A percentile compares a stretch with the other conserved stretches of the same genome.
Conservation (phyloP, 2,888 invertebrate species). For the Cheiracanthium punctorium region DNA sequence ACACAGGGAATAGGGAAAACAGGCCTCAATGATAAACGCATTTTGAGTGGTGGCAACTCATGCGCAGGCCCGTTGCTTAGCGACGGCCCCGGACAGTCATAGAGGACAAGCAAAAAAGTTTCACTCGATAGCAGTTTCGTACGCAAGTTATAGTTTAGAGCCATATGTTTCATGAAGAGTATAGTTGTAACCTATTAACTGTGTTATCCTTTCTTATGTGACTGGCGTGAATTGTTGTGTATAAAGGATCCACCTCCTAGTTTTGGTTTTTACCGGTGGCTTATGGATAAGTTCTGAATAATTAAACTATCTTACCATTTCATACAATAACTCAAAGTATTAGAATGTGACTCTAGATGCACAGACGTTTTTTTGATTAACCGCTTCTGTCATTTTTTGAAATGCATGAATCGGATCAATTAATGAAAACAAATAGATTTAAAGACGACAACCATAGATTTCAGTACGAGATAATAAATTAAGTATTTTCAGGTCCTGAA, state of each 20-base stretch:
- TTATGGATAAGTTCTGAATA: not conserved
- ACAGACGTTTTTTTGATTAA: not conserved
- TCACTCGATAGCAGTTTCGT: too few species aligned
- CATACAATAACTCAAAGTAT: not conserved
- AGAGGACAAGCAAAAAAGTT: too few species aligned
- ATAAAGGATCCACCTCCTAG: constrained; percentile 59
- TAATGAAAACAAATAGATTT: not conserved
- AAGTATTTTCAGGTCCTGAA: not conserved
- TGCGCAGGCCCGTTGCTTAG: too few species aligned
- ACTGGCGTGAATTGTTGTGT: constrained; percentile 34
- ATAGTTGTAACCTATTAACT: not conserved
- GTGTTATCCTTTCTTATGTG: constrained; percentile 31
- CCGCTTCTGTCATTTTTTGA: not conserved
- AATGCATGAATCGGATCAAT: not conserved
- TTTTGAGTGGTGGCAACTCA: too few species aligned
- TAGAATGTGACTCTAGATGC: not conserved
- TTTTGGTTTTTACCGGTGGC: constrained; percentile 50
- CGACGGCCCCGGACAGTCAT: too few species aligned
- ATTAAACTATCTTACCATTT: not conserved
- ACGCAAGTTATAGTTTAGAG: too few species aligned
- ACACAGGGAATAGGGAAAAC: too few species aligned
- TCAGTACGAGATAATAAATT: not conserved
- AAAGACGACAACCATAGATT: not conserved
- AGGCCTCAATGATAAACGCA: too few species aligned
- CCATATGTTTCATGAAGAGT: too few species aligned